Percentiles rank a stretch among this genome's conserved stretches.
Conservation (phyloP, 2,113 vertebrate genomes). For the Falco punctatus region DNA sequence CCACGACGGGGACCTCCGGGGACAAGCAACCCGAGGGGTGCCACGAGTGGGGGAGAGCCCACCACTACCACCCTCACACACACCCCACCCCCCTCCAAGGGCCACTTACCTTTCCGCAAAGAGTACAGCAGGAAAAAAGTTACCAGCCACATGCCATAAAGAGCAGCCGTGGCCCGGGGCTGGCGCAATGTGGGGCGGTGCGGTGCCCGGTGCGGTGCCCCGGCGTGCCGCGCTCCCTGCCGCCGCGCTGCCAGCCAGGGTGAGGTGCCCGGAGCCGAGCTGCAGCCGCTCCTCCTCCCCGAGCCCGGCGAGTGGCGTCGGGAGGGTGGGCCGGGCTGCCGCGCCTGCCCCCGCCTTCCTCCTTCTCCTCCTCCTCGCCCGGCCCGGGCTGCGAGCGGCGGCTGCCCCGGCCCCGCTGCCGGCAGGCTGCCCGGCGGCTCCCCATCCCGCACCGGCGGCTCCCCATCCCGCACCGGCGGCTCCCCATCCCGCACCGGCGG, state of each 20-base stretch:
- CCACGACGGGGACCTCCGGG: too few species aligned
- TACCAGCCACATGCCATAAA: conserved; percentile 99
- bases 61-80: too few species aligned
- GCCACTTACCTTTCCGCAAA: conserved; percentile 89
- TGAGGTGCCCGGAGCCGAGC: conserved; percentile 71
- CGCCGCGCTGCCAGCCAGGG: conserved; percentile 44
- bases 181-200: conserved; percentile 89
- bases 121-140: conserved; percentile 99
- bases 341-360: conserved; percentile 30
- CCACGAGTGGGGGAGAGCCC: too few species aligned
- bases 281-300: conserved; percentile 73
- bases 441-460: too few species aligned
- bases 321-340: conserved; percentile 69
- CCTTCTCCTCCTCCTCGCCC: too few species aligned
- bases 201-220: conserved; percentile 73
- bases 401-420: too few species aligned
- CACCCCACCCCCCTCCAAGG: too few species aligned
- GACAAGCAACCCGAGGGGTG: too few species aligned
- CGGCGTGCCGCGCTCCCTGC: conserved; percentile 85
- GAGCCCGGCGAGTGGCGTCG: conserved; percentile 70
- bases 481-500: too few species aligned
- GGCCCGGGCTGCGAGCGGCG: too few species aligned
- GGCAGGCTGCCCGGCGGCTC: too few species aligned
- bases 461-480: too few species aligned
- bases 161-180: conserved; percentile 90